Conservation (phyloP, 2,113 vertebrate genomes). For the Petrocephalus microphthalmus region DNA sequence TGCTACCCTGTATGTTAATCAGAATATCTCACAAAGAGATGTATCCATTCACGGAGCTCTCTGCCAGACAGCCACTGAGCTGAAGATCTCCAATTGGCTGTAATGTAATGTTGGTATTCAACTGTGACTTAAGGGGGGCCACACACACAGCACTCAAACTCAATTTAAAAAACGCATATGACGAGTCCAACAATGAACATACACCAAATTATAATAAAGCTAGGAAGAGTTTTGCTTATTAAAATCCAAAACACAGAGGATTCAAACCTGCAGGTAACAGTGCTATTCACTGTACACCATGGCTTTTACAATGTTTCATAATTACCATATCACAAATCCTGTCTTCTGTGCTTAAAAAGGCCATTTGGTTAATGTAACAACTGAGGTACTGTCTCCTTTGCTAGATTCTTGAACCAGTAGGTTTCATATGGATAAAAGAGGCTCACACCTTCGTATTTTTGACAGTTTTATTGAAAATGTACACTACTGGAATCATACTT, state of each 20-base stretch:
- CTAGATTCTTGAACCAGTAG: background rate
- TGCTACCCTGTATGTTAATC: too few relatives aligned
- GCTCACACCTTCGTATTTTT: background rate
- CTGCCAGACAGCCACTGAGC: background rate
- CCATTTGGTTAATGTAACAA: slow-evolving; percentile 27
- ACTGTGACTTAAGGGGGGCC: background rate
- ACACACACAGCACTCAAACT: background rate
- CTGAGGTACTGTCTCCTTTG: background rate
- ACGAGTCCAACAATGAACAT: background rate
- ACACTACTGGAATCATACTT: background rate
- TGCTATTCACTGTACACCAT: background rate
- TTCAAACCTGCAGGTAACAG: slow-evolving; percentile 22
- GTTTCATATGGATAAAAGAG: background rate
- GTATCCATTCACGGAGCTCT: background rate
- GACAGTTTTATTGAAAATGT: slow-evolving; percentile 14
- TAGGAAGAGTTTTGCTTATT: background rate
- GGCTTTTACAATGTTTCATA: background rate
- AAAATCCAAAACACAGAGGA: slow-evolving; percentile 19
- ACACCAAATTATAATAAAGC: background rate
- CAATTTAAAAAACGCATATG: background rate
- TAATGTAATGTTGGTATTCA: background rate
- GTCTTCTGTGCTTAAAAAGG: slow-evolving; percentile 27
- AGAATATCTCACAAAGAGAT: background rate
- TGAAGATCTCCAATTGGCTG: background rate
- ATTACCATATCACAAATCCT: background rate